These are phyloP conservation scores for Rynchops niger DNA, from an alignment of 2,113 vertebrate species.

Conservation along the genomic window DNA sequence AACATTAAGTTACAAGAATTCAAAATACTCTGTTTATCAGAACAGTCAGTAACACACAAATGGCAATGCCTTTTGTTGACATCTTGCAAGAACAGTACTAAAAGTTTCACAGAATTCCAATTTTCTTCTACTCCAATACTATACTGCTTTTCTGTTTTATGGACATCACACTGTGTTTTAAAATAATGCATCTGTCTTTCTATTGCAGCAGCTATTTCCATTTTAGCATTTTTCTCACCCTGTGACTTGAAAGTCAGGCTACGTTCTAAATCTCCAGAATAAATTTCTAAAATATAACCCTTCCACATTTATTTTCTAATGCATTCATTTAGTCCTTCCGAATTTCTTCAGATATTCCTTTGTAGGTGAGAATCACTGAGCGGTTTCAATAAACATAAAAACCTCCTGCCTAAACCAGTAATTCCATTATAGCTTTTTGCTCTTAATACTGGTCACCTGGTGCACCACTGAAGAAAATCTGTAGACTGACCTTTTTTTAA, in stretches of 20 bases:
- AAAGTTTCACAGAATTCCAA: neutral
- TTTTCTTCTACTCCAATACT: neutral
- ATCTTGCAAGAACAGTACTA: neutral
- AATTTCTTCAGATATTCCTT: neutral
- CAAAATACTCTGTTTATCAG: neutral
- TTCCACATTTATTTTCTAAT: constrained; percentile 19
- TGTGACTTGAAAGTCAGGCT: constrained; percentile 28
- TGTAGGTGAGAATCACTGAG: neutral
- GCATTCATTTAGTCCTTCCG: neutral
- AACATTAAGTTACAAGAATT: neutral
- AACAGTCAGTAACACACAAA: neutral
- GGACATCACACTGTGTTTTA: neutral
- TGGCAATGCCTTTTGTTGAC: neutral
- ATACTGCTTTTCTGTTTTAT: neutral
- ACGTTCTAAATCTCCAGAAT: constrained; percentile 10
- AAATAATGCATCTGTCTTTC: neutral
- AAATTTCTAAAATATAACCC: constrained; percentile 28
- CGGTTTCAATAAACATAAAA: neutral
- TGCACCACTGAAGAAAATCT: neutral
- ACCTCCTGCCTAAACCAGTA: neutral
- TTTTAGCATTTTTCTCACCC: constrained; percentile 34
- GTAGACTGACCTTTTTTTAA: neutral
- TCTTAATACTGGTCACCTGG: neutral
- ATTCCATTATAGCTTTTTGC: neutral
- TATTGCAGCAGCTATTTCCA: constrained; percentile 7